These are phyloP conservation scores for Argynnis bischoffii DNA, from an alignment of 2,888 invertebrate genomes.

Conservation along the genomic window DNA sequence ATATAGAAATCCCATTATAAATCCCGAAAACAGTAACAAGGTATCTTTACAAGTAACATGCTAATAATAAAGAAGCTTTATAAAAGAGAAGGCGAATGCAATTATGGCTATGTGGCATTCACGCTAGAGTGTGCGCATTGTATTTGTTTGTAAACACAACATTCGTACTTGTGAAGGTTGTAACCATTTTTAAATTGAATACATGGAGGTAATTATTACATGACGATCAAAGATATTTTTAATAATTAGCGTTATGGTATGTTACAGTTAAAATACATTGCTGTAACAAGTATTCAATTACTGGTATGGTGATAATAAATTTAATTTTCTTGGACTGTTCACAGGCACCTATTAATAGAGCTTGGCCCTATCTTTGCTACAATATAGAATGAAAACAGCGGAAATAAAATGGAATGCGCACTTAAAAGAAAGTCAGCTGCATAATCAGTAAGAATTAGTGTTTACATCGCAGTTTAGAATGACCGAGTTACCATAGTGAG, in stretches of 20 bases:
- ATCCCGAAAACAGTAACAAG: slow-evolving; percentile 6
- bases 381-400: slow-evolving; percentile 25
- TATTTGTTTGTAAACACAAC: slow-evolving; percentile 64
- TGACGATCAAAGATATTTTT: background rate
- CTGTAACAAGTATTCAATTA: background rate
- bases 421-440: slow-evolving; percentile 48
- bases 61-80: slow-evolving; percentile 39
- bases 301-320: background rate
- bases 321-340: background rate
- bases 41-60: slow-evolving; percentile 32
- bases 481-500: slow-evolving; percentile 56
- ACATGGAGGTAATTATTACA: background rate
- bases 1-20: background rate
- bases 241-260: background rate
- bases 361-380: background rate
- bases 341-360: background rate
- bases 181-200: slow-evolving; percentile 18
- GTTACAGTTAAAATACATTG: background rate
- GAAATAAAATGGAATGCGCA: slow-evolving; percentile 27
- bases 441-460: slow-evolving; percentile 51
- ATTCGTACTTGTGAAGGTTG: slow-evolving; percentile 50
- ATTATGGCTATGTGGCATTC: slow-evolving; percentile 48
- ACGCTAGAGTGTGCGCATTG: slow-evolving; percentile 55
- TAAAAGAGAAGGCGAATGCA: slow-evolving; percentile 37
- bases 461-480: slow-evolving; percentile 57